Evolutionary conservation across 92 coral and sea anemone species (phyloP).

Genomic region (Muricea muricata): DNA sequence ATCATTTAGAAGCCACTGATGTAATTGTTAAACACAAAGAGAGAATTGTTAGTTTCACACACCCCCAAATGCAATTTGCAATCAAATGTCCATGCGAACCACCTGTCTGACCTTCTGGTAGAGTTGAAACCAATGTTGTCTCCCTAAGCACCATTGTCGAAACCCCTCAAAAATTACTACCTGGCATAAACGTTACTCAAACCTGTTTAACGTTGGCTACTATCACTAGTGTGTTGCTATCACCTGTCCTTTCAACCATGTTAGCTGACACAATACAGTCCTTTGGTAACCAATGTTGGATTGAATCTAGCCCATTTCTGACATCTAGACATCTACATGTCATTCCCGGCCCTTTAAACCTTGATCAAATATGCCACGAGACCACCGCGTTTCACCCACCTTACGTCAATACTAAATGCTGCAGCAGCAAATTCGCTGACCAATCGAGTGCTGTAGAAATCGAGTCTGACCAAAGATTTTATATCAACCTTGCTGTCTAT

Average conservation of each 20-base stretch:
- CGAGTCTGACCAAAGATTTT: slow-evolving; percentile 4
- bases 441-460: background rate
- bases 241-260: background rate
- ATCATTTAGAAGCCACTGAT: slow-evolving; percentile 52
- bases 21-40: slow-evolving; percentile 48
- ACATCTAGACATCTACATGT: slow-evolving; percentile 2
- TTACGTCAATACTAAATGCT: slow-evolving; percentile 9
- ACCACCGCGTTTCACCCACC: background rate
- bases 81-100: slow-evolving; percentile 21
- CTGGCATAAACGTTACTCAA: slow-evolving; percentile 21
- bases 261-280: slow-evolving; percentile 7
- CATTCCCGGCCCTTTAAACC: slow-evolving; percentile 18
- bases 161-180: slow-evolving; percentile 7
- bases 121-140: slow-evolving; percentile 12
- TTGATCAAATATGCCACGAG: slow-evolving; percentile 11
- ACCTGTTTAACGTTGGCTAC: background rate
- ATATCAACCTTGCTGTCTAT: slow-evolving; percentile 32
- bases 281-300: slow-evolving; percentile 6
- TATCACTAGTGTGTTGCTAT: slow-evolving; percentile 8
- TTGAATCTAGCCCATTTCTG: slow-evolving; percentile 25
- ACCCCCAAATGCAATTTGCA: slow-evolving; percentile 45
- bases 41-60: slow-evolving; percentile 46
- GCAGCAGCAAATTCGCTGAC: slow-evolving; percentile 1
- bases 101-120: slow-evolving; percentile 12
- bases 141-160: background rate